Evolutionary conservation across 2,888 invertebrate genomes (phyloP), one percentile per base, ranked within the genome.

Genomic region (Therioaphis trifolii): DNA sequence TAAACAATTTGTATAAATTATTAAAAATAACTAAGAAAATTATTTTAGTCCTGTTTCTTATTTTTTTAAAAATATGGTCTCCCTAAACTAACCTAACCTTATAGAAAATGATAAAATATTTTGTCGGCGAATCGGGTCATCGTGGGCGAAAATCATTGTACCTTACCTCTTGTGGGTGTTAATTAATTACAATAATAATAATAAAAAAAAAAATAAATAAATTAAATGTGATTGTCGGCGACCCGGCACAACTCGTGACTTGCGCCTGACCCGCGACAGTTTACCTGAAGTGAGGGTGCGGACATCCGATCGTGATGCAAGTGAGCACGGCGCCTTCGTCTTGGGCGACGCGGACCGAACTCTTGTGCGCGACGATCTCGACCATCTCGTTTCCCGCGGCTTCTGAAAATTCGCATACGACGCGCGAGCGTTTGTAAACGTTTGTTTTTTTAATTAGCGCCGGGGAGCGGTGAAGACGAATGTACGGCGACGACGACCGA

Each of bases 281-380:
- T 90, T 90, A 94, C 94, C 93, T 92, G 90, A 94, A 92, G 89
- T 92, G 93, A n/a, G 94, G 94, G 63, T 93, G 91, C 84, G 94
- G 94, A 89, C 93, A 94, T 84, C 93, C 94, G 88, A 93, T 93
- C n/a, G 94, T 93, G 68, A 94, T 92, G 89, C 95, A 95, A 85
- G 94, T 91, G 86, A 95, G 89, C 82, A 94, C 93, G 9, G 93
- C 93, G 79, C 92, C 93, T 88, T 93, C 93, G 86, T 94, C 94
- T 88, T 93, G 93, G 75, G 92, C 91, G 72, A 93, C 93, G 86
- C 92, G 92, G 46, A 94, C 92, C 86, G 92, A 91, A 77, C 92
- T 92, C 71, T 93, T 92, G 88, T 93, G 93, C 87, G 93, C 93
- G 86, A 94, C 91, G 86, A 94, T 92, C 86, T 92, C 91, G 46